Conservation (phyloP, 2,888 invertebrate genomes). For the Synanthedon andrenaeformis region DNA sequence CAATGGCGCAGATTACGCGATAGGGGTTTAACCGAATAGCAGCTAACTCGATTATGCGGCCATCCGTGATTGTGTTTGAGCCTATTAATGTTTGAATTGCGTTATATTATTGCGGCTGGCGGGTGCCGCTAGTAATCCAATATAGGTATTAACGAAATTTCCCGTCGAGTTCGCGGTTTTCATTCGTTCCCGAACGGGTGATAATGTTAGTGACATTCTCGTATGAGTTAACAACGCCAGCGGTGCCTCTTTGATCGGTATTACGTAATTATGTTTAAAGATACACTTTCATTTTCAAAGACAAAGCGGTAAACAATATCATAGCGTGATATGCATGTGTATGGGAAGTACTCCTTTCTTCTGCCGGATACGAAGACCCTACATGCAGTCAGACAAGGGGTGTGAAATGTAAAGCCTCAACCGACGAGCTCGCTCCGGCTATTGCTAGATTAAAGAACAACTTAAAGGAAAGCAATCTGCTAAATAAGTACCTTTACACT, state of each 20-base stretch:
- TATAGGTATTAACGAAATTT: slow-evolving; percentile 56
- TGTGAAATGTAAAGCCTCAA: slow-evolving; percentile 2
- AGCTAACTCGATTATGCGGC: slow-evolving; percentile 68
- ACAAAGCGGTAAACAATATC: neutral
- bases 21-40: slow-evolving; percentile 66
- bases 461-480: slow-evolving; percentile 71
- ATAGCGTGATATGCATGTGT: neutral
- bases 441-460: slow-evolving; percentile 65
- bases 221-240: slow-evolving; percentile 22
- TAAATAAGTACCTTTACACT: slow-evolving; percentile 57
- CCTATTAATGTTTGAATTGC: slow-evolving; percentile 69
- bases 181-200: slow-evolving; percentile 19
- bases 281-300: neutral
- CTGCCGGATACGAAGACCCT: neutral
- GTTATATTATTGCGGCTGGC: slow-evolving; percentile 62
- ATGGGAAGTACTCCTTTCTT: neutral
- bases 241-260: slow-evolving; percentile 16
- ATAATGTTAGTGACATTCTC: slow-evolving; percentile 27
- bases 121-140: slow-evolving; percentile 53
- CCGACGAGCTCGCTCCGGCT: slow-evolving; percentile 20
- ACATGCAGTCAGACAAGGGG: neutral
- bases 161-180: slow-evolving; percentile 32
- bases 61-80: slow-evolving; percentile 68
- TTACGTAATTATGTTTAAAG: slow-evolving; percentile 3
- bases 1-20: slow-evolving; percentile 66